Conservation (phyloP, 2,888 invertebrate genomes). For the Crematogaster levior region DNA sequence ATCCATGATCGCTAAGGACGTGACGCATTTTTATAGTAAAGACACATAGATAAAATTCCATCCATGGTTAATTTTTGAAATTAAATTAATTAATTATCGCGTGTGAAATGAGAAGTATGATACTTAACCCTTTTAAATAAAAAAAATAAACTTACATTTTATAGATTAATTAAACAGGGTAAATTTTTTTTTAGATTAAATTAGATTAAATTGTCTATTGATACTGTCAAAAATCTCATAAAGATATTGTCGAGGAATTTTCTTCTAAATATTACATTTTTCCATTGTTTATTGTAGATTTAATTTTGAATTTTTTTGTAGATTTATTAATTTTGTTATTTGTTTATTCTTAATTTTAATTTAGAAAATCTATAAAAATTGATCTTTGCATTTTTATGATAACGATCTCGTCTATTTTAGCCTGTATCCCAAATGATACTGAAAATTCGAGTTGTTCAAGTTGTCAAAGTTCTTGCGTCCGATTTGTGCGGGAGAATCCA, state of each 20-base stretch:
- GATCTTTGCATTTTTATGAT: conserved; percentile 43
- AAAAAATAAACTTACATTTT: background rate
- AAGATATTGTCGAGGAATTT: background rate
- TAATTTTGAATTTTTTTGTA: too few relatives aligned
- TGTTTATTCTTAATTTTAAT: background rate
- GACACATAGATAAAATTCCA: background rate
- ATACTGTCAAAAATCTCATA: background rate
- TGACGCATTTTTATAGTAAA: background rate
- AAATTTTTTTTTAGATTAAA: too few relatives aligned
- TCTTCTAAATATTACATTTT: background rate
- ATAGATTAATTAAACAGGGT: too few relatives aligned
- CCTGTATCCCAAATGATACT: conserved; percentile 54
- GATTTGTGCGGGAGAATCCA: conserved; percentile 58
- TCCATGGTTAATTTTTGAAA: background rate
- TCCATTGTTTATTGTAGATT: background rate
- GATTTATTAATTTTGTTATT: background rate
- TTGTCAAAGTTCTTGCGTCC: conserved; percentile 65
- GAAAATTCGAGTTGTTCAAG: conserved; percentile 50
- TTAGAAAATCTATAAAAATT: background rate
- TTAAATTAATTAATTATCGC: background rate
- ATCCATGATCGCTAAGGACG: background rate
- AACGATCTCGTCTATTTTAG: conserved; percentile 60
- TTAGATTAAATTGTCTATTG: too few relatives aligned
- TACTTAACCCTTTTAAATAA: background rate
- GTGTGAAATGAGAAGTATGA: background rate